Conservation (phyloP, 1,140 invertebrate species). For the Apis dorsata region DNA sequence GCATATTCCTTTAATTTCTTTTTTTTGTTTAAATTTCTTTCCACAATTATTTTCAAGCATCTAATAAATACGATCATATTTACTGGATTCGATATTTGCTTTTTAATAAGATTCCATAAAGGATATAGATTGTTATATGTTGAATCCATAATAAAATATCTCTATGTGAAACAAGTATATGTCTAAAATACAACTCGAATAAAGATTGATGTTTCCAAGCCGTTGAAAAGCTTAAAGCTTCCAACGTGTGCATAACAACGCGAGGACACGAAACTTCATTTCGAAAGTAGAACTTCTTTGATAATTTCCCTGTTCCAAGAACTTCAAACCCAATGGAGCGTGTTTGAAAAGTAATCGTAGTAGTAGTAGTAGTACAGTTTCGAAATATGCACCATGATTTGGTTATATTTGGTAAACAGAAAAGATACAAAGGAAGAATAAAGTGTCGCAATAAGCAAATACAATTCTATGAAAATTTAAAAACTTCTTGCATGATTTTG, state of each 20-base stretch:
- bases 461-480: constrained; percentile 20
- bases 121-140: too few relatives aligned
- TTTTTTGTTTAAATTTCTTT: not conserved
- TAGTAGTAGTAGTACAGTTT: not conserved
- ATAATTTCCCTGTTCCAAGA: not conserved
- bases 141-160: too few relatives aligned
- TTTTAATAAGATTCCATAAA: too few relatives aligned
- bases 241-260: not conserved
- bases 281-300: not conserved
- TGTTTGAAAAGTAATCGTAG: not conserved
- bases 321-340: not conserved
- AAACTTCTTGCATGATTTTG: constrained; percentile 27
- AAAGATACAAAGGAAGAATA: not conserved
- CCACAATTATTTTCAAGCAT: too few relatives aligned
- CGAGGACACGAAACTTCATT: not conserved
- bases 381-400: not conserved
- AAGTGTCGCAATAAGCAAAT: constrained; percentile 31
- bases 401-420: not conserved
- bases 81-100: too few relatives aligned
- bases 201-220: not conserved
- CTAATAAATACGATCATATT: too few relatives aligned
- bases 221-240: not conserved
- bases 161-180: not conserved
- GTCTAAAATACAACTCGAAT: not conserved
- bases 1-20: not conserved